A percentile compares a stretch with the other conserved stretches of the same genome.
These are phyloP conservation scores for Rhizoglyphus robini DNA, from an alignment of 1,140 invertebrate species.

Conservation along the genomic window DNA sequence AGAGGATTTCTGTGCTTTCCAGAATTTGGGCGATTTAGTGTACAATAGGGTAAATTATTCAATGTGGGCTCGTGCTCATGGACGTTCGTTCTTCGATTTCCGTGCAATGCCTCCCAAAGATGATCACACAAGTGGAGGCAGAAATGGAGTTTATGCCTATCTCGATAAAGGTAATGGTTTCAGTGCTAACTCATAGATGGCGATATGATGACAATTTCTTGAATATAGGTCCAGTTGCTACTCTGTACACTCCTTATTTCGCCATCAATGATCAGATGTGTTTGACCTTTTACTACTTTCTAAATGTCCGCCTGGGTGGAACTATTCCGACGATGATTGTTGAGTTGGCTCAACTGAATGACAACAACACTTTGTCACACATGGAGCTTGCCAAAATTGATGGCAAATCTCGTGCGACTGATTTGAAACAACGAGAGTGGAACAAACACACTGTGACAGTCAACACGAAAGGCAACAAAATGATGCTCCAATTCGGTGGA, in stretches of 20 bases:
- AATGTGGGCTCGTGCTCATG: neutral
- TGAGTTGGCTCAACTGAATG: too few relatives aligned
- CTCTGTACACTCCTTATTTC: slow-evolving; percentile 23
- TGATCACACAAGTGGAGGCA: slow-evolving; percentile 21
- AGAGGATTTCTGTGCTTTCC: slow-evolving; percentile 30
- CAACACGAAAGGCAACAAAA: neutral
- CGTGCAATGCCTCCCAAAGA: neutral
- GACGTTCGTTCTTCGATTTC: neutral
- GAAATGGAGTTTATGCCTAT: slow-evolving; percentile 23
- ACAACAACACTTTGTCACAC: too few relatives aligned
- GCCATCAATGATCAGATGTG: neutral
- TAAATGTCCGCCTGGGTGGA: too few relatives aligned
- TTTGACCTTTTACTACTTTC: slow-evolving; percentile 22
- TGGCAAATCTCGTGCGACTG: too few relatives aligned
- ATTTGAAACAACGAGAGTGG: neutral
- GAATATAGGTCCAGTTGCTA: slow-evolving; percentile 5
- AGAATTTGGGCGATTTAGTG: slow-evolving; percentile 23
- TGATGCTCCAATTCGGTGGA: slow-evolving; percentile 15
- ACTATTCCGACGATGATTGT: too few relatives aligned
- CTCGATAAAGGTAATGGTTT: neutral
- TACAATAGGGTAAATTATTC: slow-evolving; percentile 3
- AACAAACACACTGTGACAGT: neutral
- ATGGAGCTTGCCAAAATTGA: too few relatives aligned
- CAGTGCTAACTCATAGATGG: too few relatives aligned
- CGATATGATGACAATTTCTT: too few relatives aligned